A percentile compares a stretch with the other conserved stretches of the same genome.
Evolutionary conservation across 2,888 invertebrate species (phyloP).

Genomic region (Melinaea menophilus): DNA sequence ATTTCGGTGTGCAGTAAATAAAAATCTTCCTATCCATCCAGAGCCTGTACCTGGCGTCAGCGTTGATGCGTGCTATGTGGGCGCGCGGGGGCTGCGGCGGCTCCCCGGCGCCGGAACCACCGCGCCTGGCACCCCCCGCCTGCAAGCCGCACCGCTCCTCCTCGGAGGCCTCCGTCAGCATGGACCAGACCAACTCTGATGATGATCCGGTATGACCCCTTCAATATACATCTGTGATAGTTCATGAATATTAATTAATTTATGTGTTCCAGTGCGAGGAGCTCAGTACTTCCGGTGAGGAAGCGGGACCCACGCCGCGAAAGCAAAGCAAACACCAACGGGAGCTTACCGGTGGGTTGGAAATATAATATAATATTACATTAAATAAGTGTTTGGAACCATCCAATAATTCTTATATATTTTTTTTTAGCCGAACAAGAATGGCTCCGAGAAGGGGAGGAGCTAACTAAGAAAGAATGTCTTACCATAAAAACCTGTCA

Average conservation of each 20-base stretch:
- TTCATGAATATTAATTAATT: too few species aligned
- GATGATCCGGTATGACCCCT: constrained; percentile 78
- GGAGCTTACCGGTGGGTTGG: constrained; percentile 58
- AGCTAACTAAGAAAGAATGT: constrained; percentile 67
- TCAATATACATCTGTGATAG: neutral
- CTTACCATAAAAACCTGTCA: constrained; percentile 68
- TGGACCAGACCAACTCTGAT: constrained; percentile 88
- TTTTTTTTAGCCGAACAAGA: constrained; percentile 65
- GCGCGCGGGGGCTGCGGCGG: constrained; percentile 78
- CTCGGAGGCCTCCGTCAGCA: constrained; percentile 88
- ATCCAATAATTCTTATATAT: constrained; percentile 23
- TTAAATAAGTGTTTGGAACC: neutral
- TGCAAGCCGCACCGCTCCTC: constrained; percentile 79
- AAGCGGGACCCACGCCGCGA: constrained; percentile 79
- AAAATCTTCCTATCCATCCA: constrained; percentile 46
- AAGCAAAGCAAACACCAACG: constrained; percentile 79
- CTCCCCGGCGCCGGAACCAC: constrained; percentile 64
- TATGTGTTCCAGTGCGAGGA: constrained; percentile 75
- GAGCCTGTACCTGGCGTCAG: constrained; percentile 93
- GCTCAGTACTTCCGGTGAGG: constrained; percentile 72
- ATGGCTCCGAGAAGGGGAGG: constrained; percentile 74
- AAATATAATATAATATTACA: constrained; percentile 1
- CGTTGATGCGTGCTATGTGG: constrained; percentile 94
- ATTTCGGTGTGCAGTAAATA: too few species aligned
- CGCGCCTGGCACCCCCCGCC: constrained; percentile 70